phyloP scores from a whole-genome alignment of 2,797 vertebrate genomes.

The Lerista edwardsae region DNA sequence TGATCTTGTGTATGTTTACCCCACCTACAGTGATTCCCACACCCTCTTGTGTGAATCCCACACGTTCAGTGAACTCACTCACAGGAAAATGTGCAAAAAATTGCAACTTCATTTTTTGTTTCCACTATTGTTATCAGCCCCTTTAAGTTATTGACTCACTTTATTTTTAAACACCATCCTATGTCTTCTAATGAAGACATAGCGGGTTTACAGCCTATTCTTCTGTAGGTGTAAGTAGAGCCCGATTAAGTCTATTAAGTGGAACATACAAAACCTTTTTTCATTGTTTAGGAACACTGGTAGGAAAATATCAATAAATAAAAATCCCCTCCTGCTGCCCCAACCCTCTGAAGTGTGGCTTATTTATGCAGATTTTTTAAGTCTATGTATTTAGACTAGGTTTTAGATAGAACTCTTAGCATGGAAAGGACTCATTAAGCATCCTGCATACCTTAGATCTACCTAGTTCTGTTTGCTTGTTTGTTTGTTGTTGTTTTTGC shows the following conservation, averaged over 20 bases:
- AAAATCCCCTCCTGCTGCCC: neutral
- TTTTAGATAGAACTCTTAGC: conserved; percentile 9
- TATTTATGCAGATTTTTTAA: neutral
- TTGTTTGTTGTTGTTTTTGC: no score
- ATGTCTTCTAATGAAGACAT: neutral
- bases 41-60: neutral
- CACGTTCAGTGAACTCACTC: neutral
- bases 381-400: neutral
- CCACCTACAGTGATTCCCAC: no score
- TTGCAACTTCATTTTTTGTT: no score
- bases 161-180: neutral
- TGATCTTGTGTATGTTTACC: neutral
- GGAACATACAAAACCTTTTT: neutral
- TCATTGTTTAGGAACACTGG: neutral
- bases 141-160: no score
- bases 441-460: neutral
- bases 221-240: neutral
- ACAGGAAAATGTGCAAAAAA: neutral
- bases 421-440: neutral
- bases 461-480: neutral
- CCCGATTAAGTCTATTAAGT: neutral
- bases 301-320: neutral
- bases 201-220: neutral
- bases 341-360: neutral
- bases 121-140: no score